Percentiles rank a stretch among this genome's conserved stretches.
phyloP scores from a whole-genome alignment of 2,797 vertebrate genomes.

The Eremophila alpestris region DNA sequence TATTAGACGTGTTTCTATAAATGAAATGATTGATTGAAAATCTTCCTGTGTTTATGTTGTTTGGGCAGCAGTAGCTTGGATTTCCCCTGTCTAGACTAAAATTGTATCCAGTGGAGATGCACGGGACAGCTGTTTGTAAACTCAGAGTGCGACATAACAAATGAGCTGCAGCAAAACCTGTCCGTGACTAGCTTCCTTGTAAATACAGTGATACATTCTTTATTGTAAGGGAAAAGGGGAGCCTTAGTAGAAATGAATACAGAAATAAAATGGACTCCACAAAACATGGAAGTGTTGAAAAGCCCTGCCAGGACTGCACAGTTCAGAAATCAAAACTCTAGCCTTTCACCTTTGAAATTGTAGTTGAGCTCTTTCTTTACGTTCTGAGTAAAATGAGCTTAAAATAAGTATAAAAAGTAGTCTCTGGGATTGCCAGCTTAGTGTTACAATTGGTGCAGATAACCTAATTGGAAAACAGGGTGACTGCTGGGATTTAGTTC shows the following conservation, averaged over 20 bases:
- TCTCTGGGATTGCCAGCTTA: neutral
- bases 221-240: conserved; percentile 1
- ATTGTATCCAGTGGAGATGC: conserved; percentile 47
- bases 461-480: neutral
- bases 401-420: neutral
- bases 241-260: neutral
- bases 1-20: conserved; percentile 55
- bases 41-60: conserved; percentile 58
- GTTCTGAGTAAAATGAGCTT: conserved; percentile 31
- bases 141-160: conserved; percentile 22
- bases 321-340: conserved; percentile 21
- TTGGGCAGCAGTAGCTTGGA: conserved; percentile 39
- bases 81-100: conserved; percentile 58
- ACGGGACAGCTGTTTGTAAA: conserved; percentile 59
- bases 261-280: conserved; percentile 42
- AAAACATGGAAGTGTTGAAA: conserved; percentile 8
- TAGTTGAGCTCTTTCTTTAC: conserved; percentile 22
- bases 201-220: neutral
- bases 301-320: neutral
- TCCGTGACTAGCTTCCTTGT: neutral
- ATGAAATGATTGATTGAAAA: conserved; percentile 63
- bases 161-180: conserved; percentile 40
- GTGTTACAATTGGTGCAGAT: neutral
- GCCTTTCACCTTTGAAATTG: conserved; percentile 15
- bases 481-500: neutral